Base-by-base conservation (phyloP, 2,113 vertebrate species). In the Macroglossus sobrinus region DNA sequence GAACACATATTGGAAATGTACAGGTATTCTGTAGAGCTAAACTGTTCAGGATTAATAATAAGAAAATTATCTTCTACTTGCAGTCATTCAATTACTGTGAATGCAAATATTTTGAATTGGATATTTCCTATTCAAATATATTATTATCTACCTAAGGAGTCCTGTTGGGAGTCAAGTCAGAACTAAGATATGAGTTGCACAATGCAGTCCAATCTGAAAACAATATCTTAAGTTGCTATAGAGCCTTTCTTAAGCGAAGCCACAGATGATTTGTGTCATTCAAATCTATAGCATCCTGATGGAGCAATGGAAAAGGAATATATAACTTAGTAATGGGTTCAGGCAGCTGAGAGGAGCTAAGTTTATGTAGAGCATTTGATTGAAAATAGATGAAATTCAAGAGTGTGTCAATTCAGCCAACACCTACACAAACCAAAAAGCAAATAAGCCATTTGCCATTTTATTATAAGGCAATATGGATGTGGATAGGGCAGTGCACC, bases 1-100 rank as follows among this genome's bases (percentile, higher is more conserved):
- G 91, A 98, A 88, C 63, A 28, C 15, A 2, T 98, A 97, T 95
- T 97, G 95, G 94, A 97, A 95, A 98, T 97, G 89, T 97, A 95
- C 94, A 98, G 96, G 96, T 96, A 96, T 96, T 97, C 90, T 96
- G 84, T 92, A 96, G 94, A 97, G 89, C 69, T 98, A 97, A 98
- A 98, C 86, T 96, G 74, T 96, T 98, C 75, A 97, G 88, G 90
- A 98, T 98, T 98, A 98, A 98, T 98, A 98, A 97, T 93, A 98
- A 97, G 97, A 98, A 98, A 98, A 98, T 98, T 98, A 98, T 98
- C 97, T 98, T 98, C 98, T 96, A 97, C 95, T 98, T 98, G 82
- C 97, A 98, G 97, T 98, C 94, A 97, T 97, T 98, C 96, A 97
- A 82, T 98, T 98, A 97, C 71, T 89, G 72, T 74, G 87, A 96